Evolutionary conservation across 2,113 vertebrate genomes (phyloP), one percentile per base, ranked within the genome.

Genomic region (Neodontobutis hainanensis): DNA sequence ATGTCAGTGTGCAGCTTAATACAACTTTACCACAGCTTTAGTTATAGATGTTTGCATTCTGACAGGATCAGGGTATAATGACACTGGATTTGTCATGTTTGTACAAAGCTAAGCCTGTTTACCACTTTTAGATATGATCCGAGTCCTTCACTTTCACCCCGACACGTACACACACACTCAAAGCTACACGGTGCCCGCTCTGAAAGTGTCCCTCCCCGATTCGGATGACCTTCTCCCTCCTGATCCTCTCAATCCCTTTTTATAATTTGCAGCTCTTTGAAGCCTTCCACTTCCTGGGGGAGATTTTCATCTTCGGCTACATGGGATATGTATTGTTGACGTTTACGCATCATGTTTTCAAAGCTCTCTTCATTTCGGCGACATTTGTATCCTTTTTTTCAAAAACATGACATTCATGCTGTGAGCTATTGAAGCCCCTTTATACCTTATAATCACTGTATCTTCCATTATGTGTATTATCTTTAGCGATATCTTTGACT

Each of bases 301-400:
- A 96, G 89, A 96, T 95, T 7, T 94, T 94, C 89, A 94, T 95
- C 92, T 95, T 95, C 91, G 92, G 94, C 69, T 94, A 94, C 85
- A 94, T 95, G 94, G 94, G 95, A 80, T 92, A 94, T 14, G 90
- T 93, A 0, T 67, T 95, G 61, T 93, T 95, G 88, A 93, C 90
- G 0, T 95, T 94, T 85, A 91, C 93, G 85, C 93, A 91, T 70
- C 94, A 94, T 53, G 90, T 92, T 86, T 96, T 95, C 85, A 92
- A 89, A 73, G 90, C 84, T 36, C 68, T 94, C 68, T 95, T 95
- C 81, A 94, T 96, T 83, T 90, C 87, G 7, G 94, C 93, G 64
- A 92, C 93, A 74, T 90, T 95, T 88, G 94, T 95, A 94, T 96
- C 94, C 95, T 95, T 96, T 92, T 72, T 96, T 92, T 72, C 42